A percentile compares a stretch with the other conserved stretches of the same genome.
phyloP scores from a whole-genome alignment of 2,113 vertebrate species.

The Cynoglossus semilaevis region DNA sequence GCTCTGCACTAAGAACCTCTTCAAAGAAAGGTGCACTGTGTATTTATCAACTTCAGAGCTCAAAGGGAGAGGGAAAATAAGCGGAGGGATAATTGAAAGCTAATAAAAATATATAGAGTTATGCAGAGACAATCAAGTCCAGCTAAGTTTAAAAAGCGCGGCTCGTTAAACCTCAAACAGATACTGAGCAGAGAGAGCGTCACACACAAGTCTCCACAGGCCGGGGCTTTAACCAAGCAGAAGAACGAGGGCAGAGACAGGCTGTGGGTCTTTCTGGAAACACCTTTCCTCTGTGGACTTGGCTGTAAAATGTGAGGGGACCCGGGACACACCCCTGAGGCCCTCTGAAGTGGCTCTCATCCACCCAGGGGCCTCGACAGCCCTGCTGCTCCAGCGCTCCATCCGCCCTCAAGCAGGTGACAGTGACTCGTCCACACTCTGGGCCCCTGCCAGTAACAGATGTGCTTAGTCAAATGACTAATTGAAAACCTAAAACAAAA shows the following conservation, averaged over 20 bases:
- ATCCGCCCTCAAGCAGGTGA: constrained; percentile 86
- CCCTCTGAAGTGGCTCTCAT: constrained; percentile 67
- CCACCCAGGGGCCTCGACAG: constrained; percentile 61
- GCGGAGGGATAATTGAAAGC: constrained; percentile 62
- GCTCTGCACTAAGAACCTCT: constrained; percentile 52
- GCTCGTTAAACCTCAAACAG: constrained; percentile 55
- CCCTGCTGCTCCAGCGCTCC: constrained; percentile 79
- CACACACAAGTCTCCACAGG: constrained; percentile 64
- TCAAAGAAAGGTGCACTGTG: constrained; percentile 64
- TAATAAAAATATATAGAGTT: constrained; percentile 48
- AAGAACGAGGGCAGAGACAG: constrained; percentile 52
- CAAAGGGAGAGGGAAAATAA: constrained; percentile 67
- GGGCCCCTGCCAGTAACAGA: constrained; percentile 95
- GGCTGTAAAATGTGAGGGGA: constrained; percentile 73
- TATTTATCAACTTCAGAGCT: constrained; percentile 67
- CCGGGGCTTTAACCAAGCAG: constrained; percentile 54
- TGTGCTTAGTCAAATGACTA: constrained; percentile 99
- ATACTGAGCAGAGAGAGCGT: constrained; percentile 37
- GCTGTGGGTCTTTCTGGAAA: constrained; percentile 61
- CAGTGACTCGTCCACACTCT: constrained; percentile 82
- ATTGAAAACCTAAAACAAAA: constrained; percentile 99
- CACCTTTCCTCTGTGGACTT: constrained; percentile 65
- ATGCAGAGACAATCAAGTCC: constrained; percentile 40
- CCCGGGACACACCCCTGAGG: constrained; percentile 68
- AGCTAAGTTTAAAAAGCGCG: constrained; percentile 42